Evolutionary conservation across 2,113 vertebrate species (phyloP), one percentile per base, ranked within the genome.

Genomic region (Hippocampus mohnikei): DNA sequence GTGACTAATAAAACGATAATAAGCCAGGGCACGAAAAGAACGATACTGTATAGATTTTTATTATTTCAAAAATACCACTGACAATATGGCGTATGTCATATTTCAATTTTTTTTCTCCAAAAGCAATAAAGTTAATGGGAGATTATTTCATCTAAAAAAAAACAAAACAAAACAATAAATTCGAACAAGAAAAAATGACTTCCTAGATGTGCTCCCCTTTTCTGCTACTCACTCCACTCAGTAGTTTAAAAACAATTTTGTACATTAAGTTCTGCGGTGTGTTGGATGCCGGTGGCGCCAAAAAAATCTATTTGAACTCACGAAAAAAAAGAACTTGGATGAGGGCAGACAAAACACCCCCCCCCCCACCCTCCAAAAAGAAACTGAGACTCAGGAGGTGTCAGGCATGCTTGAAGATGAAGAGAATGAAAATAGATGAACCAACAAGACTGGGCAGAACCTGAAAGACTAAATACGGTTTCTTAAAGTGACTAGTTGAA

Each of bases 331-430:
- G 42, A 65, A 46, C 13, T 65, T 13, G 1, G n/a, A 46, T 46
- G 27, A 46, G 63, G 42, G 63, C 63, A 65, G 63, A 65, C 63
- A 65, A 18, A 46, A 65, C 63, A 64, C 33, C 33, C 33, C 33
- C 33, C 33, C 33, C 33, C 33, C 33, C 33, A 29, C 27, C 27
- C 27, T 3, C 29, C 2, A 37, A 64, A 11, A 48, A 46, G 46
- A 16, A 64, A 40, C 40, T 25, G 10, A 64, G 40, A 64, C 40
- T 64, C 40, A 16, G 16, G 13, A 46, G 63, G 63, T 65, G 63
- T 65, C 15, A 2, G 41, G 1, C 11, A 25, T 10, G 13, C 27
- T 60, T 60, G 27, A 46, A 46, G 42, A 65, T 27, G 42, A 65
- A 25, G n/a, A 65, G 42, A 13, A 46, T 2, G 5, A 46, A 25